Evolutionary conservation across 2,888 invertebrate genomes (phyloP).

Genomic region (Drosophila cognata): DNA sequence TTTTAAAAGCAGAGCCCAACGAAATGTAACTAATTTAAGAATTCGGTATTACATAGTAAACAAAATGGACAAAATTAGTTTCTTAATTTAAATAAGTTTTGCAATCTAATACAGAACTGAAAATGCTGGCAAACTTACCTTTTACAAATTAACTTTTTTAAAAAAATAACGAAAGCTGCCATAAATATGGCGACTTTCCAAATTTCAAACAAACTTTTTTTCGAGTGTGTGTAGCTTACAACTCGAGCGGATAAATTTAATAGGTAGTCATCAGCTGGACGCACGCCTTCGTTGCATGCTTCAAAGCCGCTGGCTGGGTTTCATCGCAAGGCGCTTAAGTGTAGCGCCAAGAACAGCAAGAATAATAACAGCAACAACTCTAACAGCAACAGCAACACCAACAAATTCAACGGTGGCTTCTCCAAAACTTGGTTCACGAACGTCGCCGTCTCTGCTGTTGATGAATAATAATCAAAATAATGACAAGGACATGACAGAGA

Average conservation of each 20-base stretch:
- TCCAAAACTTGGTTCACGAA: slow-evolving; percentile 70
- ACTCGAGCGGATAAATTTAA: slow-evolving; percentile 77
- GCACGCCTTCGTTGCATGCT: slow-evolving; percentile 56
- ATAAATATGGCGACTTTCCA: background rate
- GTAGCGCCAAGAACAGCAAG: slow-evolving; percentile 42
- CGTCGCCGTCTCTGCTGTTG: slow-evolving; percentile 62
- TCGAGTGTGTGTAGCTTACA: slow-evolving; percentile 30
- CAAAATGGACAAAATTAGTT: background rate
- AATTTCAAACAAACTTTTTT: background rate
- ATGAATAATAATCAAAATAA: slow-evolving; percentile 81
- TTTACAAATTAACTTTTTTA: background rate
- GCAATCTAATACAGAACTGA: background rate
- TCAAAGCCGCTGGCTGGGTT: slow-evolving; percentile 64
- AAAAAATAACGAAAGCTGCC: background rate
- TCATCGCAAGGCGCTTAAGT: slow-evolving; percentile 64
- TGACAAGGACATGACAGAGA: slow-evolving; percentile 79
- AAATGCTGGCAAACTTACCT: background rate
- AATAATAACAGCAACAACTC: slow-evolving; percentile 21
- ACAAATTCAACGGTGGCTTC: slow-evolving; percentile 45
- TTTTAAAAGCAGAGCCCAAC: background rate
- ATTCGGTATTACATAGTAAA: background rate
- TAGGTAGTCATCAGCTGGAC: slow-evolving; percentile 58
- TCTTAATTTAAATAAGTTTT: background rate
- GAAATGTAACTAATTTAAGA: background rate
- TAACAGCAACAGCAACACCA: slow-evolving; percentile 7